A percentile compares a stretch with the other conserved stretches of the same genome.
Evolutionary conservation across 1,140 invertebrate species (phyloP).

Genomic region (Megalopta genalis): DNA sequence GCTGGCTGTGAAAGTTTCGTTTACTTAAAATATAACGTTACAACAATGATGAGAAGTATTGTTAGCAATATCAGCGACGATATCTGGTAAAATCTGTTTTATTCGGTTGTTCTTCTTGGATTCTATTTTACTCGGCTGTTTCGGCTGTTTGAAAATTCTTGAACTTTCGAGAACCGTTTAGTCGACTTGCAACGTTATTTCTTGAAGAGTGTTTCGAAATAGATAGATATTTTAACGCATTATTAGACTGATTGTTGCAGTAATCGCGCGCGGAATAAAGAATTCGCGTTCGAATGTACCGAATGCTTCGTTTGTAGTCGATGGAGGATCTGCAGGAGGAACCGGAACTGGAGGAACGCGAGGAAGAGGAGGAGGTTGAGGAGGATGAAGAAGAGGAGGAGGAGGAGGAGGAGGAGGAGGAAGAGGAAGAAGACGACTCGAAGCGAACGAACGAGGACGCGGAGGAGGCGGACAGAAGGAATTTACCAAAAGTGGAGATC

Average conservation of each 20-base stretch:
- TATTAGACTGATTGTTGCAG: background rate
- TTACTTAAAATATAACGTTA: background rate
- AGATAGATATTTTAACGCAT: background rate
- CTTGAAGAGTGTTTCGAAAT: background rate
- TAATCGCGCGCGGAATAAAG: background rate
- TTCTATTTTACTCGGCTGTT: too few species aligned
- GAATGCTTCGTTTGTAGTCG: constrained; percentile 63
- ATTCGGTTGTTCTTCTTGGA: too few species aligned
- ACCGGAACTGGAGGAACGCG: constrained; percentile 78
- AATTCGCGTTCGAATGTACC: background rate
- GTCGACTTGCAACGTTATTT: background rate
- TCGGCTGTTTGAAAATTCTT: too few species aligned
- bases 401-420: constrained; percentile 61
- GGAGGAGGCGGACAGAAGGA: background rate
- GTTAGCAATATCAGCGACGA: too few species aligned
- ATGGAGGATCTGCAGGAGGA: constrained; percentile 80
- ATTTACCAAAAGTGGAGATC: constrained; percentile 36
- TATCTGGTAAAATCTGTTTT: too few species aligned
- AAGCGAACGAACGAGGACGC: background rate
- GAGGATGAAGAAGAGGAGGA: constrained; percentile 66
- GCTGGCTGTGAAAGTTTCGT: constrained; percentile 9
- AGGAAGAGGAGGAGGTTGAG: constrained; percentile 79
- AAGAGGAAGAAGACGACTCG: constrained; percentile 46
- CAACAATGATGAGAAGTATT: too few species aligned
- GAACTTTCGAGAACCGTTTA: too few species aligned